A percentile compares a stretch with the other conserved stretches of the same genome.
phyloP scores from a whole-genome alignment of 2,888 invertebrate genomes.

The Harpalus rubripes region DNA sequence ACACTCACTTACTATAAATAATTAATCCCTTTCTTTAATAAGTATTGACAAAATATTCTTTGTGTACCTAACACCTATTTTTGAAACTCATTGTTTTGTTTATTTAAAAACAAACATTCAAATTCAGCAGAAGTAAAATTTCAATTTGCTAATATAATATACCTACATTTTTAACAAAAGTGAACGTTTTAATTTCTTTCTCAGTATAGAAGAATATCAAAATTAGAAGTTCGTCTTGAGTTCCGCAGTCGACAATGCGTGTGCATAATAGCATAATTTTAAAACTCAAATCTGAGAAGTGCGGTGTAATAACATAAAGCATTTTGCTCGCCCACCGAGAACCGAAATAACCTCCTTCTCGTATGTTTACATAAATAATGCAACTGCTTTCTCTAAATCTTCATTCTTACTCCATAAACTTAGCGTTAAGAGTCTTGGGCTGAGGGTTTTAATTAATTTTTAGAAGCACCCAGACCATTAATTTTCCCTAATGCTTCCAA shows the following conservation, averaged over 20 bases:
- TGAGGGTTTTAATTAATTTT: slow-evolving; percentile 58
- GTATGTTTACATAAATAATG: slow-evolving; percentile 35
- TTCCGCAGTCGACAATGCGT: neutral
- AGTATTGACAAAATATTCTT: no score
- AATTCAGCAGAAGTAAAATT: no score
- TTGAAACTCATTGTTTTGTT: no score
- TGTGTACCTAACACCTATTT: no score
- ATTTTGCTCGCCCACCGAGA: slow-evolving; percentile 22
- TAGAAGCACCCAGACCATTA: slow-evolving; percentile 35
- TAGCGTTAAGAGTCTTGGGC: slow-evolving; percentile 33
- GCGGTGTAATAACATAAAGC: slow-evolving; percentile 18
- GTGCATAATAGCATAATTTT: slow-evolving; percentile 28
- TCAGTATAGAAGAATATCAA: no score
- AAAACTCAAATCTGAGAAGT: slow-evolving; percentile 28
- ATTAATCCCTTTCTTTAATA: no score
- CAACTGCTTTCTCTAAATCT: slow-evolving; percentile 51
- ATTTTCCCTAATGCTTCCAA: slow-evolving; percentile 55
- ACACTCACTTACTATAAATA: no score
- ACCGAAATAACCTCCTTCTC: slow-evolving; percentile 34
- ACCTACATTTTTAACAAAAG: no score
- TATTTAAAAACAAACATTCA: no score
- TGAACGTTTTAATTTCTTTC: no score
- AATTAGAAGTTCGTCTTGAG: neutral
- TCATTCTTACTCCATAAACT: slow-evolving; percentile 54
- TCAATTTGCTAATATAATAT: no score